These are phyloP conservation scores for Apantesis nais DNA, from an alignment of 2,888 invertebrate species.

Conservation along the genomic window DNA sequence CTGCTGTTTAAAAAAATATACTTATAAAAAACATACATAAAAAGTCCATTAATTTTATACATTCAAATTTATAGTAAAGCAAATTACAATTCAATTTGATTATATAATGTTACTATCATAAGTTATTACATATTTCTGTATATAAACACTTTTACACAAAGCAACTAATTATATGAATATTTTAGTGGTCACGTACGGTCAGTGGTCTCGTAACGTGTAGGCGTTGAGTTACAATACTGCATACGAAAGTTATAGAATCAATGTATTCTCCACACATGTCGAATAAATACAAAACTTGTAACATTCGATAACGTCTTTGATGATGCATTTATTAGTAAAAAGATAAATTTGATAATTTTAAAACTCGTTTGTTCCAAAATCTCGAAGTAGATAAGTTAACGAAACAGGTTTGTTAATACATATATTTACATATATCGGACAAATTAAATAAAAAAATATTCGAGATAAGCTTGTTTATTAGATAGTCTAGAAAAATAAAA, in stretches of 20 bases:
- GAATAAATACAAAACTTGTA: background rate
- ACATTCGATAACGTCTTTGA: background rate
- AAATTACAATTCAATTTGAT: background rate
- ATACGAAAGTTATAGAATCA: background rate
- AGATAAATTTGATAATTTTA: background rate
- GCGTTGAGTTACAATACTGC: background rate
- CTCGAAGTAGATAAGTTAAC: background rate
- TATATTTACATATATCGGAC: background rate
- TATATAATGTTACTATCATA: background rate
- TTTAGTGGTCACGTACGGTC: background rate
- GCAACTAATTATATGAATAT: constrained; percentile 5
- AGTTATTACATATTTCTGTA: background rate
- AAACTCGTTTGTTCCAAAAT: background rate
- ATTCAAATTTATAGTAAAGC: background rate
- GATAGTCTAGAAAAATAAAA: constrained; percentile 3
- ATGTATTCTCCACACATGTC: background rate
- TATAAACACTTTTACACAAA: background rate
- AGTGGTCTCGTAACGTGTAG: background rate
- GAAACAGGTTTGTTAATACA: background rate
- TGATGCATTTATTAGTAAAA: constrained; percentile 5
- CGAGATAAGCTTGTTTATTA: background rate
- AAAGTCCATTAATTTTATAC: background rate
- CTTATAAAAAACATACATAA: background rate
- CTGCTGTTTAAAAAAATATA: too few species aligned
- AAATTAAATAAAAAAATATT: background rate